Percentiles rank a stretch among this genome's conserved stretches.
Conservation (phyloP, 2,888 invertebrate species). For the Lumbricus terrestris region DNA sequence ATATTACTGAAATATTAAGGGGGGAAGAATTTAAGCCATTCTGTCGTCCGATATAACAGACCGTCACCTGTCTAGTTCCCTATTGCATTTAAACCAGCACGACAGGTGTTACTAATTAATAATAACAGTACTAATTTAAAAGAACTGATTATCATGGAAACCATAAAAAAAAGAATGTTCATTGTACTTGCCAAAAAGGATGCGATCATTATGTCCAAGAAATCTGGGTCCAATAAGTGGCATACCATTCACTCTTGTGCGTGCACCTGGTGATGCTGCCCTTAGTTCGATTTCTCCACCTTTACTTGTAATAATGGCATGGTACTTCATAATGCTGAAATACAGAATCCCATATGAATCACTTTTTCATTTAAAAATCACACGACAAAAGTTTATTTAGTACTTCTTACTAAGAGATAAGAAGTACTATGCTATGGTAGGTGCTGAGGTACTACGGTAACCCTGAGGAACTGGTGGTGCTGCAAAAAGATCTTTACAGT, state of each 20-base stretch:
- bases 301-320: conserved; percentile 27
- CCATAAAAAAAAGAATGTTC: not conserved
- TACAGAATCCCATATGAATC: conserved; percentile 50
- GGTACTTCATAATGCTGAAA: conserved; percentile 45
- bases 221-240: conserved; percentile 51
- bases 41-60: no score
- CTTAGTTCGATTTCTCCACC: conserved; percentile 46
- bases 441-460: no score
- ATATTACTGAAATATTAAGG: no score
- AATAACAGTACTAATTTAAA: not conserved
- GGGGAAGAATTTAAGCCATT: no score
- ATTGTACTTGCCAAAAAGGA: conserved; percentile 57
- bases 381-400: not conserved
- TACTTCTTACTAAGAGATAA: no score
- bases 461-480: no score
- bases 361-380: not conserved
- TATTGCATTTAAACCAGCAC: no score
- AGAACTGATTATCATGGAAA: not conserved
- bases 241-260: conserved; percentile 58
- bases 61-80: no score
- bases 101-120: no score
- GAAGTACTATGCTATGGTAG: no score
- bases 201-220: conserved; percentile 56
- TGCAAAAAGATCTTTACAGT: no score
- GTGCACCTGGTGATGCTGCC: conserved; percentile 52